Evolutionary conservation across 2,888 invertebrate genomes (phyloP).

Genomic region (Dorcus parallelipipedus): DNA sequence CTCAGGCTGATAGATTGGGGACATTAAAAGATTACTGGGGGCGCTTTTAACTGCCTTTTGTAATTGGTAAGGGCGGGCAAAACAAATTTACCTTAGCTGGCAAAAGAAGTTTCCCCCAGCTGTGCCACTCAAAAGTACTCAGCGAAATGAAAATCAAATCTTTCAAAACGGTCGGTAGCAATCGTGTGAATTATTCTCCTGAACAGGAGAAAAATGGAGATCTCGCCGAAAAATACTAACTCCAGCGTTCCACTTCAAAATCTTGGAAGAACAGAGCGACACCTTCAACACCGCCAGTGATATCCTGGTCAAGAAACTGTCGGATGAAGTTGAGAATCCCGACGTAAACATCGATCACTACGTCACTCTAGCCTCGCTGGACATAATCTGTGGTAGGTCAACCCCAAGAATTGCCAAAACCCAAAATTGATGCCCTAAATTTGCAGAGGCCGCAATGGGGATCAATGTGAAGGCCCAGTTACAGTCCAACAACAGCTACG

Average conservation of each 20-base stretch:
- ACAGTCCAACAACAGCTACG: slow-evolving; percentile 66
- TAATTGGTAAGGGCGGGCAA: too few relatives aligned
- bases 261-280: slow-evolving; percentile 34
- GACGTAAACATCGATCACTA: slow-evolving; percentile 35
- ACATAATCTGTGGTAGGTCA: slow-evolving; percentile 38
- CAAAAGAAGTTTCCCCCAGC: too few relatives aligned
- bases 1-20: too few relatives aligned
- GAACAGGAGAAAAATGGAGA: slow-evolving; percentile 30
- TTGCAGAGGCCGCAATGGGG: slow-evolving; percentile 82
- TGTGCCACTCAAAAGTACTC: too few relatives aligned
- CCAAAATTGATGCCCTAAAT: too few relatives aligned
- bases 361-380: slow-evolving; percentile 34
- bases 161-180: background rate
- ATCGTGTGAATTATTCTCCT: background rate
- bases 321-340: slow-evolving; percentile 27
- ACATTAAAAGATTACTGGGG: background rate
- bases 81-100: too few relatives aligned
- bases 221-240: slow-evolving; percentile 31
- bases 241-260: slow-evolving; percentile 37
- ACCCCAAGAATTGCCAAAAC: background rate
- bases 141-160: too few relatives aligned
- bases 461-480: slow-evolving; percentile 68
- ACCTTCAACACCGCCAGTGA: slow-evolving; percentile 33
- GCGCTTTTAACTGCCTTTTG: too few relatives aligned
- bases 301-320: slow-evolving; percentile 24